Percentiles rank a stretch among this genome's conserved stretches.
Evolutionary conservation across 2,888 invertebrate genomes (phyloP).

Genomic region (Phlogophora meticulosa): DNA sequence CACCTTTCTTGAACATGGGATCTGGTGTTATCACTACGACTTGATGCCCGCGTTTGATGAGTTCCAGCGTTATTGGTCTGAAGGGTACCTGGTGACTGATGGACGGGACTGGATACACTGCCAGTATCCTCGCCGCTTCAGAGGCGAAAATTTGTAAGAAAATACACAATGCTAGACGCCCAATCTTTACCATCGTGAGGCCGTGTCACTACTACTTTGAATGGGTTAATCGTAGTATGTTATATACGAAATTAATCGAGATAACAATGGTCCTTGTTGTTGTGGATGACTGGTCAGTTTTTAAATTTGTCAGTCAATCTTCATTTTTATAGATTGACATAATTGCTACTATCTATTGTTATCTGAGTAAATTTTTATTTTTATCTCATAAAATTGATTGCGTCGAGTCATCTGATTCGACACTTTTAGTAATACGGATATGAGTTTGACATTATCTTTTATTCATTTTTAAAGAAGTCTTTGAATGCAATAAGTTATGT

Average conservation of each 20-base stretch:
- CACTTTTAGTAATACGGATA: too few species aligned
- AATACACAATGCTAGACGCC: constrained; percentile 1
- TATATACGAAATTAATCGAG: constrained; percentile 20
- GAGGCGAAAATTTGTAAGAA: not conserved
- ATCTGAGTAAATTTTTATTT: too few species aligned
- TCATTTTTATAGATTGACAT: too few species aligned
- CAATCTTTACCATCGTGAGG: constrained; percentile 21
- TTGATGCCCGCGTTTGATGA: constrained; percentile 82
- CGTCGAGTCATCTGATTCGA: too few species aligned
- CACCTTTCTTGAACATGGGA: constrained; percentile 71
- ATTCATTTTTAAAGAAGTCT: too few species aligned
- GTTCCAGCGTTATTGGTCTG: constrained; percentile 75
- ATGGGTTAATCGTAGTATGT: not conserved
- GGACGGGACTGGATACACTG: constrained; percentile 75
- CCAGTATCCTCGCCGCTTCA: constrained; percentile 77
- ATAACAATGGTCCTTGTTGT: constrained; percentile 24
- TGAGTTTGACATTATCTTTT: too few species aligned
- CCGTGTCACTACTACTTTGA: constrained; percentile 12
- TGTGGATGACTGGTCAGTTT: not conserved
- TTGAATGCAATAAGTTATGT: too few species aligned
- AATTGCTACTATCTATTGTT: too few species aligned
- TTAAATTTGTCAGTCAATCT: not conserved
- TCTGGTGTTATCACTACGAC: constrained; percentile 80
- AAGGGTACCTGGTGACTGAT: constrained; percentile 83
- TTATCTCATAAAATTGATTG: too few species aligned